Evolutionary conservation across 2,888 invertebrate genomes (phyloP), one percentile per base, ranked within the genome.

Genomic region (Beris morrisii): DNA sequence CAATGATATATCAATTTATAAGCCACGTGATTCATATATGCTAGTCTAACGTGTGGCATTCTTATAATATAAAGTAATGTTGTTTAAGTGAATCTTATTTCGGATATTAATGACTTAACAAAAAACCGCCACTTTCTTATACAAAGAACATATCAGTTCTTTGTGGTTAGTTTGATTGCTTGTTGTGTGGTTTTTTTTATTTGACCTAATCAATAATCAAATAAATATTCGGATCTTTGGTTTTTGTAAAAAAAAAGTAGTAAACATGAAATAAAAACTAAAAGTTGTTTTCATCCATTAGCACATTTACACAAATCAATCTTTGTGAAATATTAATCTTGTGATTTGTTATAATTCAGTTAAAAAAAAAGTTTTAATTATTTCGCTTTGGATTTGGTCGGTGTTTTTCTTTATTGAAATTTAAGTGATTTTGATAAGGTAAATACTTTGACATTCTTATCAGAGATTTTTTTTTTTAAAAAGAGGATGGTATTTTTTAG

Each of bases 261-360:
- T 22, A 56, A 56, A 56, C 9, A 56, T 6, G 12, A 32, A 9
- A n/a, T 44, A 15, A 32, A 32, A 54, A 56, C 15, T 56, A 56
- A 61, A 48, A 61, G 38, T 11, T 61, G 50, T 52, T 28, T 61
- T 61, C 38, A 15, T 52, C 61, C 61, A 61, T 61, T 61, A 61
- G 61, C 61, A 52, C 50, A 52, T 61, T 61, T 50, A 61, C 61
- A 50, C 61, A 61, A 61, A 61, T 52, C 50, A 38, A 50, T 52
- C 38, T 38, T 32, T 52, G 28, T 9, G 15, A 52, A 15, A n/a
- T n/a, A 59, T 61, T 61, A 61, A 61, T 61, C 61, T 61, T 61
- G 61, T 61, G 61, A 61, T 61, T 61, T 61, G 61, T 61, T 61
- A 61, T 61, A 61, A 61, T 61, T 61, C 38, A 52, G 15, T 54